Conservation (phyloP, 2,888 invertebrate genomes). For the Villa cingulata region DNA sequence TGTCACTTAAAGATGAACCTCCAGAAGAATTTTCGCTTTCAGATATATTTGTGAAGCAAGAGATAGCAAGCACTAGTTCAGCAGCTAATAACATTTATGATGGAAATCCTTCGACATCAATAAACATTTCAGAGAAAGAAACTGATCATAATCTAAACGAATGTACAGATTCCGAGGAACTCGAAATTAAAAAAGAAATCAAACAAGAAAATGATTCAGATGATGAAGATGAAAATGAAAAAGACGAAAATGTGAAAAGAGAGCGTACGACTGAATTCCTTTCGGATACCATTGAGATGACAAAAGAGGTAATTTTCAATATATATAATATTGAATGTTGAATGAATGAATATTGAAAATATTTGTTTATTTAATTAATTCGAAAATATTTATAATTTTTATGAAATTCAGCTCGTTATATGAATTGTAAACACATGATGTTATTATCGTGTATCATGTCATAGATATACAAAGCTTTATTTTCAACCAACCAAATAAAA, state of each 20-base stretch:
- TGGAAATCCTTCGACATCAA: not conserved
- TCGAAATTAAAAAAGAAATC: conserved; percentile 6
- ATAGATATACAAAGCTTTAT: no score
- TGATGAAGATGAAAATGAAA: conserved; percentile 13
- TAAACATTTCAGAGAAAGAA: not conserved
- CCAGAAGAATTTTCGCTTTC: conserved; percentile 23
- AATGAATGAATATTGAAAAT: no score
- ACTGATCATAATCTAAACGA: conserved; percentile 1
- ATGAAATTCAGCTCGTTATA: no score
- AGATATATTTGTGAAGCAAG: conserved; percentile 21
- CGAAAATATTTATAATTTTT: no score
- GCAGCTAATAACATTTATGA: conserved; percentile 23
- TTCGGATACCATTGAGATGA: conserved; percentile 22
- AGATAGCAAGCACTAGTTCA: conserved; percentile 25
- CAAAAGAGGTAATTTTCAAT: conserved; percentile 26
- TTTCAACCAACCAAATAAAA: no score
- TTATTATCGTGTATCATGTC: no score
- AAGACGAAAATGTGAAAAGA: not conserved
- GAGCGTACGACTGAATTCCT: not conserved
- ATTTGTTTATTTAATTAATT: no score
- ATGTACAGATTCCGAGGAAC: conserved; percentile 11
- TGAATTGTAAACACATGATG: no score
- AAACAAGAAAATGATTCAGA: conserved; percentile 9
- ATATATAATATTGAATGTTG: no score
- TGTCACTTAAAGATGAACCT: conserved; percentile 36